These are phyloP conservation scores for Nyctibius bracteatus DNA, from an alignment of 2,113 vertebrate species.

Conservation along the genomic window DNA sequence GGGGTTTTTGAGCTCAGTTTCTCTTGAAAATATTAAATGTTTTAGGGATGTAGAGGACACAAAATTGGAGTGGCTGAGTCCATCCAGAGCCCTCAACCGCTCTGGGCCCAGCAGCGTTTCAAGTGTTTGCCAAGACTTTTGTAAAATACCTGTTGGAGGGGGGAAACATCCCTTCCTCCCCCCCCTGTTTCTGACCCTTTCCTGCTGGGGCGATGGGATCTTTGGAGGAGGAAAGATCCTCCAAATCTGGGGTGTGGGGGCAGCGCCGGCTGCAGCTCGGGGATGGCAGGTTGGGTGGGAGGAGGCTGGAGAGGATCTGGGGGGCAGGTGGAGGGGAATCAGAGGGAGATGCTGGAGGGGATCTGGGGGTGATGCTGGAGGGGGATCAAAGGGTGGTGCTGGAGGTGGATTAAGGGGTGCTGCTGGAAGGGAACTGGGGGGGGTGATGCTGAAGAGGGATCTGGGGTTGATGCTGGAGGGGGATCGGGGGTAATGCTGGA, in stretches of 20 bases:
- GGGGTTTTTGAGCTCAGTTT: background rate
- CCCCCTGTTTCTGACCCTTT: background rate
- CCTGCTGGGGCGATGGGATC: background rate
- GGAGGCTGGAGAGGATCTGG: too few relatives aligned
- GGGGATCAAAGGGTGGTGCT: background rate
- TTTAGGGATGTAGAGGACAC: background rate
- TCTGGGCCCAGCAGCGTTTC: fast-evolving
- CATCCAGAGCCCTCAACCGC: fast-evolving
- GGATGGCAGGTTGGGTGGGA: background rate
- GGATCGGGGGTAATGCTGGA: too few relatives aligned
- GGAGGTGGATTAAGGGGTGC: background rate
- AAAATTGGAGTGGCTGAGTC: too few relatives aligned
- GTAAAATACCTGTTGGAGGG: background rate
- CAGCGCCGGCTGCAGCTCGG: too few relatives aligned
- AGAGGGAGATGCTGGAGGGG: background rate
- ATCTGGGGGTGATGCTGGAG: too few relatives aligned
- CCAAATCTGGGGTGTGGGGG: too few relatives aligned
- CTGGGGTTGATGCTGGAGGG: too few relatives aligned
- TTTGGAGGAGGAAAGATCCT: background rate
- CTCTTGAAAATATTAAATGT: background rate
- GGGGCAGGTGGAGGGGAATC: background rate
- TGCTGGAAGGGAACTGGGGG: background rate
- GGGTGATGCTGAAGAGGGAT: too few relatives aligned
- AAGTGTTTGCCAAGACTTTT: background rate
- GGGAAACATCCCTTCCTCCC: too few relatives aligned